Evolutionary conservation across 1,140 invertebrate genomes (phyloP), one percentile per base, ranked within the genome.

Genomic region (Wasmannia auropunctata): DNA sequence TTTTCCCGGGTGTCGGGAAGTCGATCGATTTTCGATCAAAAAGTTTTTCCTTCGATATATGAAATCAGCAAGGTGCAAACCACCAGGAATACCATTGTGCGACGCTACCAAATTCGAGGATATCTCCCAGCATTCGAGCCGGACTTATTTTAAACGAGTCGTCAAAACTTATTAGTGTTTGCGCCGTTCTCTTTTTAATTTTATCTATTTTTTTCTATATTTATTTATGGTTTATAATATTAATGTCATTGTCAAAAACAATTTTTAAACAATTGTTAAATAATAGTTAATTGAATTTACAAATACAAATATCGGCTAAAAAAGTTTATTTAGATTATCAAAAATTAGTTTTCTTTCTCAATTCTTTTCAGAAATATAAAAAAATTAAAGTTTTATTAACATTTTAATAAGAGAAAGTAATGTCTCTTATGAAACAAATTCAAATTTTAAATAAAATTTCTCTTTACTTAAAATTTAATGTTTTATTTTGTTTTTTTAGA

Each of bases 71-170:
- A 51, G 14, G 1, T 80, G 60, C 14, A 34, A 37, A 67, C n/a
- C 40, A 37, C 6, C 16, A 69, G 28, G 43, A 54, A 69, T 69
- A 62, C 22, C 22, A 76, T 43, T 76, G 74, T 80, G 62, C 25
- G n/a, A 79, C 28, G 43, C 14, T 31, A 77, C 1, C 28, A 54
- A 69, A 16, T 80, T 80, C 3, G 43, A 79, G 19, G 7, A 74
- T 54, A 54, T 58, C 19, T 72, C 16, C 16, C 11, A 70, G n/a
- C 19, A 14, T 28, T 56, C 5, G 5, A 19, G 2, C 67, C 6
- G 10, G 16, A 43, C 0, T 79, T 3, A 5, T 11, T 76, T 62
- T 63, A 14, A 43, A 76, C 10, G 16, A 40, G 10, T 14, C 3
- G 6, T 54, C 14, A n/a, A 76, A 25, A 28, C 8, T 16, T n/a